phyloP scores from a whole-genome alignment of 2,888 invertebrate genomes.

The Rutpela maculata region DNA sequence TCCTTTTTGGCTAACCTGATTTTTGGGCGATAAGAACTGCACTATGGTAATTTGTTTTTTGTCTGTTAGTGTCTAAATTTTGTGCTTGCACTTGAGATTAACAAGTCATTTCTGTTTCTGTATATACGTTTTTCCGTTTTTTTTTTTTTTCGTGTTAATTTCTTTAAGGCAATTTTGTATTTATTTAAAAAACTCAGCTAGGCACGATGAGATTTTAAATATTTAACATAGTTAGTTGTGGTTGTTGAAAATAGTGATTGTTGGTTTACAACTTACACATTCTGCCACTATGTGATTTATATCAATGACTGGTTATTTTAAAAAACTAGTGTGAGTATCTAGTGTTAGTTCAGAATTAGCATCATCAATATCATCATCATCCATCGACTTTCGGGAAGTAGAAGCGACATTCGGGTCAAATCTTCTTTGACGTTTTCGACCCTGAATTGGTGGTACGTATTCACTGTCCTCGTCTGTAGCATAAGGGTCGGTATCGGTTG shows the following conservation, averaged over 20 bases:
- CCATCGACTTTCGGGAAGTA: too few relatives aligned
- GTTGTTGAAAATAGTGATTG: neutral
- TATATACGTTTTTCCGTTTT: neutral
- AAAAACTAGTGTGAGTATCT: neutral
- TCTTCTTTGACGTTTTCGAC: too few relatives aligned
- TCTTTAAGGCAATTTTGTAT: constrained; percentile 2
- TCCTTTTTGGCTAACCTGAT: neutral
- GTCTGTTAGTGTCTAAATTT: too few relatives aligned
- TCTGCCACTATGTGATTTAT: neutral
- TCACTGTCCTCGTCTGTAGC: too few relatives aligned
- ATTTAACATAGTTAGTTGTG: constrained; percentile 3
- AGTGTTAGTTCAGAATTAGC: too few relatives aligned
- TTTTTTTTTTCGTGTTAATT: neutral
- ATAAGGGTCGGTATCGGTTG: too few relatives aligned
- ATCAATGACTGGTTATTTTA: neutral
- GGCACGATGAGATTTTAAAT: neutral
- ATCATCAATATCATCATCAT: too few relatives aligned
- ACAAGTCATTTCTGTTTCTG: neutral
- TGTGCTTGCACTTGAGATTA: neutral
- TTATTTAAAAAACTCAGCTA: constrained; percentile 3
- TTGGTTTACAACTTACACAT: constrained; percentile 9
- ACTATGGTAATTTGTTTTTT: neutral
- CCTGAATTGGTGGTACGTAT: too few relatives aligned
- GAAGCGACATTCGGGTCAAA: too few relatives aligned
- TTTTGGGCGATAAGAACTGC: neutral